Base-by-base conservation (phyloP, 2,888 invertebrate genomes). In the Polydrusus cervinus region DNA sequence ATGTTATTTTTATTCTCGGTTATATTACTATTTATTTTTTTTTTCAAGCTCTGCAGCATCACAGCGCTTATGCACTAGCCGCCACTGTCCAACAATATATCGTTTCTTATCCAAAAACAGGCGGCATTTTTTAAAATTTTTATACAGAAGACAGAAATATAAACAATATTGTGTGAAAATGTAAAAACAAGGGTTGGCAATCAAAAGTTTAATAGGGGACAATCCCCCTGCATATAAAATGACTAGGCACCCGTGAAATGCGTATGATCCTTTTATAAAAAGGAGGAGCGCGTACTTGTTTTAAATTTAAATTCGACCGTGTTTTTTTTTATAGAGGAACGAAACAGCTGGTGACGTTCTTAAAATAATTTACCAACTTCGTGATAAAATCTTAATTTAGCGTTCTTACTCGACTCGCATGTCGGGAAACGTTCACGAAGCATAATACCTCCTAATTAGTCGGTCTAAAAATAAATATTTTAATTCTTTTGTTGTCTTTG, bases 301-400 rank as follows among this genome's bases (percentile, higher is more conserved):
- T 38, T 14, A 65, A 66, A 66, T 38, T n/a, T 14, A 53, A 20
- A 53, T 1, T 14, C 38, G 40, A 53, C 53, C 20, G 18, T 38
- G 13, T 16, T 47, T 49, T 64, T n/a, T 25, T 64, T 64, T 65
- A 65, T 65, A 11, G 51, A 16, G 53, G 38, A 53, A 66, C 8
- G 66, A 60, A 68, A 45, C 69, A 61, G 69, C 69, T 70, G 69
- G 34, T 51, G 38, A 66, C 47, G 45, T 49, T 69, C 69, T 49
- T 34, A 61, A 70, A 61, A 70, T 61, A 70, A 70, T 61, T 61
- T 49, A 61, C 61, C 61, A 70, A 70, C 61, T 30, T 61, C 69
- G 61, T 70, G 61, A 70, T 61, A 68, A 68, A 68, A 57, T 68
- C 68, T 68, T 68, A 68, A 68, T 68, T 68, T 60, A 68, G 30